These are phyloP conservation scores for Morone saxatilis DNA, from an alignment of 2,113 vertebrate genomes.

Conservation along the genomic window DNA sequence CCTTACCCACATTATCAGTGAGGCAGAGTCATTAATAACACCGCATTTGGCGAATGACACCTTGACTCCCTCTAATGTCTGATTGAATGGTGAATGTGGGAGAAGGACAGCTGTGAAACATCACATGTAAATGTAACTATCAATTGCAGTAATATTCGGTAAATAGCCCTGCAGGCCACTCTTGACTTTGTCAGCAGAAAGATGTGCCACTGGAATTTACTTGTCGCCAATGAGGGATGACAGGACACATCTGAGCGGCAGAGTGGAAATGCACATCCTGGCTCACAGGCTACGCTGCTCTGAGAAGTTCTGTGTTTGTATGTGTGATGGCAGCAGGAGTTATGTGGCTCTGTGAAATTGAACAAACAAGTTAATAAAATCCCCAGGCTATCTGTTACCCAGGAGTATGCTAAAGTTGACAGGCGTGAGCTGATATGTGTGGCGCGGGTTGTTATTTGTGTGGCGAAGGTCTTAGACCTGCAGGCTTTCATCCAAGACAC, in stretches of 20 bases:
- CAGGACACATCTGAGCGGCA: conserved; percentile 54
- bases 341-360: conserved; percentile 78
- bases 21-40: conserved; percentile 59
- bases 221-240: conserved; percentile 52
- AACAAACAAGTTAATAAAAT: conserved; percentile 82
- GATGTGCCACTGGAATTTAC: conserved; percentile 37
- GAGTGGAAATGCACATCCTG: conserved; percentile 59
- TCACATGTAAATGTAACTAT: conserved; percentile 62
- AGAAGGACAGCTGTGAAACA: neutral
- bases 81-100: neutral
- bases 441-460: conserved; percentile 65
- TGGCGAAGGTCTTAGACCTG: conserved; percentile 22
- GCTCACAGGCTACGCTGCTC: conserved; percentile 37
- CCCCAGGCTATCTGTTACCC: conserved; percentile 65
- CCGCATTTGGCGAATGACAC: conserved; percentile 26
- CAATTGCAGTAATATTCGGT: conserved; percentile 55
- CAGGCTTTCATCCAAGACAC: conserved; percentile 54
- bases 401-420: conserved; percentile 64
- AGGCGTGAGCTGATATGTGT: conserved; percentile 68
- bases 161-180: conserved; percentile 56
- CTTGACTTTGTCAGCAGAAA: conserved; percentile 63
- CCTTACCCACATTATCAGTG: conserved; percentile 26
- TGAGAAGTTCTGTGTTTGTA: conserved; percentile 24
- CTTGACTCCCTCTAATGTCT: conserved; percentile 51
- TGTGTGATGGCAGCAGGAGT: conserved; percentile 62